Conservation (phyloP, 2,888 invertebrate species). For the Pyrrhia umbra region DNA sequence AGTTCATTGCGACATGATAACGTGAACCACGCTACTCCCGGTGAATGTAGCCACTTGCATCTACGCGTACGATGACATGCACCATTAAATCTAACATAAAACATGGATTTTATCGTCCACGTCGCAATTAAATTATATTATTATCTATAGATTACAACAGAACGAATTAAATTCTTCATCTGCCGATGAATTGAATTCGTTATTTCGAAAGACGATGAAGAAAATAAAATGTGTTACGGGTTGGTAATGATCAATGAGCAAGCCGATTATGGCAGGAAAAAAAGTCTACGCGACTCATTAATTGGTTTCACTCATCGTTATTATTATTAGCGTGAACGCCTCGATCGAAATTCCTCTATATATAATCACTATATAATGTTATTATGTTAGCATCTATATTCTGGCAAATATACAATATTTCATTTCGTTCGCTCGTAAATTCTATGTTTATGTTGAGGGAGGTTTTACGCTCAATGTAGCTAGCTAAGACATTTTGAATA, state of each 20-base stretch:
- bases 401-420: too few species aligned
- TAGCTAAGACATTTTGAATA: too few species aligned
- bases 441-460: too few species aligned
- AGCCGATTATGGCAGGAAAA: not conserved
- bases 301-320: slow-evolving; percentile 9
- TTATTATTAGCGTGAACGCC: slow-evolving; percentile 8
- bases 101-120: slow-evolving; percentile 13
- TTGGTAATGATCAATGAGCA: slow-evolving; percentile 4
- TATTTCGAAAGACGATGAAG: slow-evolving; percentile 17
- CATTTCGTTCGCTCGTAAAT: too few species aligned
- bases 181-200: slow-evolving; percentile 30
- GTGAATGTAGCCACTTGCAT: slow-evolving; percentile 60
- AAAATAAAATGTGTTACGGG: slow-evolving; percentile 18
- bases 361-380: too few species aligned
- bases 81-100: slow-evolving; percentile 23
- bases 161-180: not conserved
- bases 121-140: slow-evolving; percentile 30
- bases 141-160: slow-evolving; percentile 27
- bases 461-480: too few species aligned
- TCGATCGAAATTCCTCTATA: not conserved
- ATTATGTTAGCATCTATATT: too few species aligned
- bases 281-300: slow-evolving; percentile 13
- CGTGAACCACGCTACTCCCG: slow-evolving; percentile 54
- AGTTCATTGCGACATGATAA: slow-evolving; percentile 58
- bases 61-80: slow-evolving; percentile 34